phyloP scores from a whole-genome alignment of 2,113 vertebrate genomes.

The Cariama cristata region DNA sequence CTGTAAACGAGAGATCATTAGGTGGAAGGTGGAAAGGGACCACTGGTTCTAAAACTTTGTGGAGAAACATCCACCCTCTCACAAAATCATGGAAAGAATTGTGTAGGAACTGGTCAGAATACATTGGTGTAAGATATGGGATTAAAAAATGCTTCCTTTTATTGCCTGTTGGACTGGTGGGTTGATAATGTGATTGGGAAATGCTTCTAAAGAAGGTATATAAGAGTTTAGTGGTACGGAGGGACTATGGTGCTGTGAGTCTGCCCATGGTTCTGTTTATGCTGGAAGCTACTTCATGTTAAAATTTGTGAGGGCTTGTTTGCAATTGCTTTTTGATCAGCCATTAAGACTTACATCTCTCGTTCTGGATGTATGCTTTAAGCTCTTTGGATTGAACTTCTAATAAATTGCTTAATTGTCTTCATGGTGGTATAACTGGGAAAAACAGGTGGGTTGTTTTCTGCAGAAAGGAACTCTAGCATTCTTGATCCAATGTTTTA shows the following conservation, averaged over 20 bases:
- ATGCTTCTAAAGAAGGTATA: background rate
- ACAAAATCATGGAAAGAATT: background rate
- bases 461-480: background rate
- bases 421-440: background rate
- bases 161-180: background rate
- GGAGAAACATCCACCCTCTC: background rate
- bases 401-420: background rate
- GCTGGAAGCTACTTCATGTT: background rate
- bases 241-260: background rate
- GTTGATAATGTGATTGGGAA: background rate
- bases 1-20: background rate
- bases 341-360: background rate
- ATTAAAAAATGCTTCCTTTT: background rate
- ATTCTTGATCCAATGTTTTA: background rate
- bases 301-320: background rate
- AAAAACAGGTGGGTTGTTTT: background rate
- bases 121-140: background rate
- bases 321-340: background rate
- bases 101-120: background rate
- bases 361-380: background rate
- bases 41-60: background rate
- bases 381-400: background rate
- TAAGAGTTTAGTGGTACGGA: background rate
- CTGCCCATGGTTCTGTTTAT: background rate
- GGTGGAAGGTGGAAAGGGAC: background rate